Evolutionary conservation across 2,113 vertebrate genomes (phyloP).

Genomic region (Tachuris rubrigastra): DNA sequence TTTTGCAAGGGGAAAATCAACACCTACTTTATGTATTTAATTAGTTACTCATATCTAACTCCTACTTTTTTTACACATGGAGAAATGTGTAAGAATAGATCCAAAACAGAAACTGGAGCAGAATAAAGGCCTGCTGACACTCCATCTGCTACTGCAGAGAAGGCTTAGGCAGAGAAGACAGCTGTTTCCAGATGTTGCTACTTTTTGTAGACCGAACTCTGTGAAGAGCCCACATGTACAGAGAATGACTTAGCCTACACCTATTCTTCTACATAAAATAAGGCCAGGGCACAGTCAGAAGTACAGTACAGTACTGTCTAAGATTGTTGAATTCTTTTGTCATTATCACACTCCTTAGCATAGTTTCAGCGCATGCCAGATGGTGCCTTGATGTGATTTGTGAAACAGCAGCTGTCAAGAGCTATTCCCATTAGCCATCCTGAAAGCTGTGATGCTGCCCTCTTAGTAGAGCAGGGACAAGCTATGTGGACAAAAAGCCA

Average conservation of each 20-base stretch:
- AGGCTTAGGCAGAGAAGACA: background rate
- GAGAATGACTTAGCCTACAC: background rate
- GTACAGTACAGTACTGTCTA: accelerated
- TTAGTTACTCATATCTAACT: background rate
- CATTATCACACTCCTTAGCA: background rate
- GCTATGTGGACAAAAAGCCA: background rate
- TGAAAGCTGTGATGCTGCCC: background rate
- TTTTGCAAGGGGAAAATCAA: background rate
- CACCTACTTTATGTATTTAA: background rate
- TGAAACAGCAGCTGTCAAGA: background rate
- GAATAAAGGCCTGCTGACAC: background rate
- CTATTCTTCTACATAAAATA: background rate
- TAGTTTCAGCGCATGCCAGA: background rate
- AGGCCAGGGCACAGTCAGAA: background rate
- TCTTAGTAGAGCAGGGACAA: background rate
- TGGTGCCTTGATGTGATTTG: background rate
- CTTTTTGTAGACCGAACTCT: background rate
- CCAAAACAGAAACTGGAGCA: background rate
- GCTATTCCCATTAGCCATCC: background rate
- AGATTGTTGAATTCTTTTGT: background rate
- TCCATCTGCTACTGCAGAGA: background rate
- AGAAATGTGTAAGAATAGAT: background rate
- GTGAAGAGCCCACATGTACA: background rate
- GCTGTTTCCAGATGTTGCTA: background rate
- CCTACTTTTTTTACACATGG: background rate